These are phyloP conservation scores for Chamaea fasciata DNA, from an alignment of 2,113 vertebrate species.

Conservation along the genomic window DNA sequence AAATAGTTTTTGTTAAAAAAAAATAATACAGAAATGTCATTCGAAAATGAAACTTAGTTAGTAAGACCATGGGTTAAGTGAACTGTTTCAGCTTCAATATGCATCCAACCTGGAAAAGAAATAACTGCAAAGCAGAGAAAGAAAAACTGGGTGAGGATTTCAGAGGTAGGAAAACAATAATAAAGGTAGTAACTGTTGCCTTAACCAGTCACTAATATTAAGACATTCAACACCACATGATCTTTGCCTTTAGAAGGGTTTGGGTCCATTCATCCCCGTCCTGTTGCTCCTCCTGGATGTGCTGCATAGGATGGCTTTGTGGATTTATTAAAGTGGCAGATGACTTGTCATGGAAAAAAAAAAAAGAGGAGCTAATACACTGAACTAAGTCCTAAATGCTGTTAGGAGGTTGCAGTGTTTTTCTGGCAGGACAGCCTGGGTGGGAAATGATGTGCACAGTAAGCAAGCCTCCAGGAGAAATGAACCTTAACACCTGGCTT, in stretches of 20 bases:
- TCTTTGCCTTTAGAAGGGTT: neutral
- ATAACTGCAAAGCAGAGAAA: neutral
- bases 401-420: neutral
- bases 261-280: neutral
- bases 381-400: neutral
- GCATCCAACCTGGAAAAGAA: neutral
- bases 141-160: neutral
- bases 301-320: neutral
- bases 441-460: neutral
- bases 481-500: neutral
- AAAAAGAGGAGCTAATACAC: neutral
- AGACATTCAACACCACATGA: fast-evolving
- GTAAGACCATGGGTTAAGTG: neutral
- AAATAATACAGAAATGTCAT: neutral
- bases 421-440: neutral
- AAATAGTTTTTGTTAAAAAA: neutral
- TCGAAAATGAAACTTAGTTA: neutral
- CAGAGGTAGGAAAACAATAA: neutral
- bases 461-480: neutral
- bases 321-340: neutral
- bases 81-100: neutral
- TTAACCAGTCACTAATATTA: neutral
- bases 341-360: neutral
- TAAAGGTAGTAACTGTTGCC: neutral
- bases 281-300: neutral